Evolutionary conservation across 2,797 vertebrate species (phyloP).

Genomic region (Coregonus suidteri): DNA sequence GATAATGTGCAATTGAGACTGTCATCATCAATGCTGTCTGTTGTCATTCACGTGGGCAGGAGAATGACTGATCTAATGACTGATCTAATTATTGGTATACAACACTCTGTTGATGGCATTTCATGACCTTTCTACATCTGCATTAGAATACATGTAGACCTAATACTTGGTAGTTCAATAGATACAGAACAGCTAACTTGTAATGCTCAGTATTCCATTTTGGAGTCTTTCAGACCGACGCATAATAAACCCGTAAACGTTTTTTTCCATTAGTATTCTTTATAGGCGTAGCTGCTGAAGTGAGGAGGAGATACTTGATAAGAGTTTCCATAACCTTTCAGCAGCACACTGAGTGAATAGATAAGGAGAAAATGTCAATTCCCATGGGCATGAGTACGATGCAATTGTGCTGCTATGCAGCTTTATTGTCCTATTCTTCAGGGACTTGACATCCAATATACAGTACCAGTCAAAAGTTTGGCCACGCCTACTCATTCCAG

Average conservation of each 20-base stretch:
- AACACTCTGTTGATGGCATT: slow-evolving; percentile 26
- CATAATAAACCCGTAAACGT: slow-evolving; percentile 5
- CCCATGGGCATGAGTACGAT: slow-evolving; percentile 39
- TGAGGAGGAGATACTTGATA: slow-evolving; percentile 36
- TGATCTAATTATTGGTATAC: slow-evolving; percentile 7
- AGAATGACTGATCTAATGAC: slow-evolving; percentile 46
- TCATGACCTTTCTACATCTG: background rate
- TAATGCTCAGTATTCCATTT: slow-evolving; percentile 54
- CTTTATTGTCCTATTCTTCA: slow-evolving; percentile 21
- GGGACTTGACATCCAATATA: background rate
- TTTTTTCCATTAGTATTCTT: slow-evolving; percentile 35
- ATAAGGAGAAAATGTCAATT: slow-evolving; percentile 62
- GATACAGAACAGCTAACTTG: background rate
- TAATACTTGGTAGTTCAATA: background rate
- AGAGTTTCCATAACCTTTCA: slow-evolving; percentile 55
- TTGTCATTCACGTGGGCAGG: slow-evolving; percentile 53
- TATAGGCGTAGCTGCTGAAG: slow-evolving; percentile 56
- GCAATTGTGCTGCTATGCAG: slow-evolving; percentile 29
- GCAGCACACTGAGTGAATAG: slow-evolving; percentile 45
- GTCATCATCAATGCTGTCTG: slow-evolving; percentile 48
- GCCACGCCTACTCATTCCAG: no score
- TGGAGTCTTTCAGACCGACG: slow-evolving; percentile 23
- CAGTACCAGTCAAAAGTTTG: no score
- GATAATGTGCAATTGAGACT: slow-evolving; percentile 51
- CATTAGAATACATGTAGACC: background rate